phyloP scores from a whole-genome alignment of 2,113 vertebrate genomes.

The Mionectes macconnelli region DNA sequence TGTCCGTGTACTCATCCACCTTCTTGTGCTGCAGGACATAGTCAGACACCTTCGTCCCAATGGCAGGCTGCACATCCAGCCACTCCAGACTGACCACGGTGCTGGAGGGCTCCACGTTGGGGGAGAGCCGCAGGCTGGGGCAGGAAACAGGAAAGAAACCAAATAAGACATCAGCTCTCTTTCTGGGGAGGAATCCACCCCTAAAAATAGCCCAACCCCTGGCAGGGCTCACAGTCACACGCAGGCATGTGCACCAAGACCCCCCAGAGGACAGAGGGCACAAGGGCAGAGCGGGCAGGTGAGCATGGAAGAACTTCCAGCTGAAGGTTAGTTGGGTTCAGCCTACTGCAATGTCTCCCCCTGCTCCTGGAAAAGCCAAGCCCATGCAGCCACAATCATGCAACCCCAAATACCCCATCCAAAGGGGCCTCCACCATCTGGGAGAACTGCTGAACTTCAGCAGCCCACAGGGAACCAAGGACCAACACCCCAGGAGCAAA shows the following conservation, averaged over 20 bases:
- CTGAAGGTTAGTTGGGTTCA: neutral
- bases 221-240: neutral
- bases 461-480: neutral
- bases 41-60: slow-evolving; percentile 94
- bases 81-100: slow-evolving; percentile 95
- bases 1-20: slow-evolving; percentile 92
- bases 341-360: neutral
- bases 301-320: neutral
- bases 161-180: neutral
- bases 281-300: neutral
- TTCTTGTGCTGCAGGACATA: slow-evolving; percentile 97
- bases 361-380: neutral
- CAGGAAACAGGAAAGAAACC: neutral
- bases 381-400: neutral
- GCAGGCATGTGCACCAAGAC: neutral
- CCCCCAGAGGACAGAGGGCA: neutral
- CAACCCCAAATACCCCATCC: neutral
- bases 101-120: slow-evolving; percentile 92
- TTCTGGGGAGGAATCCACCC: neutral
- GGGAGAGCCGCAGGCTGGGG: slow-evolving; percentile 85
- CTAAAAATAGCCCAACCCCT: neutral
- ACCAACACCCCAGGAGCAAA: neutral
- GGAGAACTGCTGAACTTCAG: neutral
- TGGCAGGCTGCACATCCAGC: slow-evolving; percentile 91
- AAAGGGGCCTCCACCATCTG: neutral